Conservation (phyloP, 23 tunicate species). For the Ascidia mentula region DNA sequence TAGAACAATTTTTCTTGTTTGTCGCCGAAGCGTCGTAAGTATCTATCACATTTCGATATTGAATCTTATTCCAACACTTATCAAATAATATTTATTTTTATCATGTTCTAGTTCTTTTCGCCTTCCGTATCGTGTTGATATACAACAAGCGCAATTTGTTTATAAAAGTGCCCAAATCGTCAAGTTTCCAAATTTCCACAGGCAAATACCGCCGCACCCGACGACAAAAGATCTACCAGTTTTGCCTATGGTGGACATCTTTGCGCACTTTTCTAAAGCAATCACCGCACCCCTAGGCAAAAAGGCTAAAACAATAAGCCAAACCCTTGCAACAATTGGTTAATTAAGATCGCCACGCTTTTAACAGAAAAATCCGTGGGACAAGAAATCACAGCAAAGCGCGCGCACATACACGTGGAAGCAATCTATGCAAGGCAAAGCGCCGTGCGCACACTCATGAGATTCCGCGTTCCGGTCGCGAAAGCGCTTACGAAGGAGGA, state of each 20-base stretch:
- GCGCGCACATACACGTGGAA: background rate
- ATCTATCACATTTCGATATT: too few relatives aligned
- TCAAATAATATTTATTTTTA: too few relatives aligned
- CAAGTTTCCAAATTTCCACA: too few relatives aligned
- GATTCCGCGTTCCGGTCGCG: constrained; percentile 31
- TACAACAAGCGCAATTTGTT: too few relatives aligned
- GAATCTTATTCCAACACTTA: too few relatives aligned
- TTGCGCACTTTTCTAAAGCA: background rate
- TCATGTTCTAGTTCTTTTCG: too few relatives aligned
- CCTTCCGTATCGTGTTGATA: too few relatives aligned
- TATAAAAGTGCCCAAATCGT: too few relatives aligned
- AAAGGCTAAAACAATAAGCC: background rate
- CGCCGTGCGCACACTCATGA: background rate
- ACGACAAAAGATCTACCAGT: background rate
- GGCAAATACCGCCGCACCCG: too few relatives aligned
- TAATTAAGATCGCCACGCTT: background rate
- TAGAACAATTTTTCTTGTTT: too few relatives aligned
- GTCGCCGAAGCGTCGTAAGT: too few relatives aligned
- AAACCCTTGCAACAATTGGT: background rate
- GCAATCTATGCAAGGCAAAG: constrained; percentile 13
- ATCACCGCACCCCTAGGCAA: background rate
- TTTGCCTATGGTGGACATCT: background rate
- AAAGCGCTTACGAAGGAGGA: constrained; percentile 19
- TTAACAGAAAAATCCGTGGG: constrained; percentile 5
- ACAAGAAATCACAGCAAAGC: background rate